Conservation (phyloP, 2,113 vertebrate species). For the Circaetus gallicus region DNA sequence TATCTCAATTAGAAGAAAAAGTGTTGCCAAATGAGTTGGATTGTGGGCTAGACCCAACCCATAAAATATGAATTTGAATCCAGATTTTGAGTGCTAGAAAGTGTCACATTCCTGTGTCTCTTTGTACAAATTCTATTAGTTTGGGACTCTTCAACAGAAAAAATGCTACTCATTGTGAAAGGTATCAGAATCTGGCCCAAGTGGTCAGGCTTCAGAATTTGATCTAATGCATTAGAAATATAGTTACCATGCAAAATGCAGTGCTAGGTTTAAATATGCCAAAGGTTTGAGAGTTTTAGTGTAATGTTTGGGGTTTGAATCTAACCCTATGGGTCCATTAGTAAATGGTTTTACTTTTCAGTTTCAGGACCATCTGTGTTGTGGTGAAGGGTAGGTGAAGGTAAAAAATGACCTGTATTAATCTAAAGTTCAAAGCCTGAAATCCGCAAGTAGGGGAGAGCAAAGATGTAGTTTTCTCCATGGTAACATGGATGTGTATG, state of each 20-base stretch:
- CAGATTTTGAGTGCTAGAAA: neutral
- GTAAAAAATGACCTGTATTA: conserved; percentile 40
- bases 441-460: neutral
- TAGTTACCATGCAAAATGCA: neutral
- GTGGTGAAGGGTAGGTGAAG: conserved; percentile 1
- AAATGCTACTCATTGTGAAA: neutral
- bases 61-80: neutral
- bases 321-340: conserved; percentile 18
- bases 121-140: neutral
- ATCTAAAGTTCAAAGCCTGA: conserved; percentile 42
- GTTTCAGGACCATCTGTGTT: conserved; percentile 16
- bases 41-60: neutral
- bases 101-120: neutral
- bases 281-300: neutral
- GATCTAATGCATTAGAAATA: neutral
- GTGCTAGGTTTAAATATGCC: neutral
- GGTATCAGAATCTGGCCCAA: neutral
- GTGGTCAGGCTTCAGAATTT: neutral
- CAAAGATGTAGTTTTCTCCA: conserved; percentile 16
- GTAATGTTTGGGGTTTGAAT: conserved; percentile 21
- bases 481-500: conserved; percentile 8
- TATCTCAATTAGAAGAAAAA: conserved; percentile 19
- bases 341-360: conserved; percentile 14
- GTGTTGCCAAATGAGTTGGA: neutral
- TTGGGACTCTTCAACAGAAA: neutral